Evolutionary conservation across 2,888 invertebrate genomes (phyloP).

Genomic region (Heteropelma amictum): DNA sequence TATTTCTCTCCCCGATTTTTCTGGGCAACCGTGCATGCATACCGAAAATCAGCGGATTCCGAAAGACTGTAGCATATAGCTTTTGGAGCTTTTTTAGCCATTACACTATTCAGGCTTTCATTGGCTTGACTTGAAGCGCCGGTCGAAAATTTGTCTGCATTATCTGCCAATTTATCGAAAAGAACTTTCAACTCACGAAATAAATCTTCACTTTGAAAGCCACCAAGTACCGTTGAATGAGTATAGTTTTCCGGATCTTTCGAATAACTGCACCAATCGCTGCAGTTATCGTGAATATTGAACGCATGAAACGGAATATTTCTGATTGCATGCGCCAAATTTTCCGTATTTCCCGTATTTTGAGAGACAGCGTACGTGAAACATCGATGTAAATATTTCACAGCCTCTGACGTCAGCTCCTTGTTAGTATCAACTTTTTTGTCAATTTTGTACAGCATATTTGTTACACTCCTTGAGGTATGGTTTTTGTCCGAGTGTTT

Average conservation of each 20-base stretch:
- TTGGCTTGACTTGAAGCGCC: constrained; percentile 54
- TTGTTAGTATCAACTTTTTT: constrained; percentile 43
- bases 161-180: constrained; percentile 40
- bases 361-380: constrained; percentile 49
- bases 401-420: constrained; percentile 47
- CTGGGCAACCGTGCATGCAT: constrained; percentile 46
- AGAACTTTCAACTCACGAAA: constrained; percentile 36
- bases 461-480: constrained; percentile 43
- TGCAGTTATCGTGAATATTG: constrained; percentile 40
- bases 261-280: constrained; percentile 40
- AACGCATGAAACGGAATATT: constrained; percentile 49
- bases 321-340: constrained; percentile 28
- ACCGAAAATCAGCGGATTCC: constrained; percentile 49
- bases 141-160: constrained; percentile 43
- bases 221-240: constrained; percentile 30
- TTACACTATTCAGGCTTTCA: constrained; percentile 50
- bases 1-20: constrained; percentile 50
- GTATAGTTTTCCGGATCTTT: constrained; percentile 36
- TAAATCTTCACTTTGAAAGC: constrained; percentile 37
- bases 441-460: constrained; percentile 50
- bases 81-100: constrained; percentile 53
- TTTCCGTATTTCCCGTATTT: constrained; percentile 25
- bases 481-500: constrained; percentile 54
- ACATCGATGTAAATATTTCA: constrained; percentile 50
- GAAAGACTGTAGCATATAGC: constrained; percentile 40